Evolutionary conservation across 2,888 invertebrate genomes (phyloP), one percentile per base, ranked within the genome.

Genomic region (Drosophila mettleri): DNA sequence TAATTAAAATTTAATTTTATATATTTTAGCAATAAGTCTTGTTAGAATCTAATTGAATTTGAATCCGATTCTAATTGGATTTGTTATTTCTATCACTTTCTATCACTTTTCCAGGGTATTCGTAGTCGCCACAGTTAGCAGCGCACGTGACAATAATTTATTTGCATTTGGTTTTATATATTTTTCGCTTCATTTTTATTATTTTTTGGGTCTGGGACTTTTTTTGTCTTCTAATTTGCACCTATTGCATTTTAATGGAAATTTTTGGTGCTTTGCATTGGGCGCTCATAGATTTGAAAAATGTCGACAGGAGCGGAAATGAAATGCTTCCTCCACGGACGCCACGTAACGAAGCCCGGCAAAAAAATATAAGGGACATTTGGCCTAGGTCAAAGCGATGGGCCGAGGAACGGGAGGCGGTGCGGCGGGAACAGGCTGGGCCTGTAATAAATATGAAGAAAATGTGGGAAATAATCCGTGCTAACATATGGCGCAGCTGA

Each of bases 291-390:
- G 80, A 90, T 90, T 90, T 89, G 68, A 86, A 78, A 90, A 90
- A 86, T 79, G 86, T 74, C 80, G 90, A 91, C 90, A 91, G 87
- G 66, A 60, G 54, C 84, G 90, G 90, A 90, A 90, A 90, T 90
- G 90, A 90, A 88, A 85, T 66, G 84, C 86, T 78, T 88, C 89
- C 89, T 69, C 78, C 65, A 9, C 18, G 43, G 45, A 41, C 27
- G 43, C 53, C 38, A 48, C 48, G 45, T 36, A 58, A 20, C 34
- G 49, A 9, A 31, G 33, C 14, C 5, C 31, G 10, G 43, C 43
- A 9, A 0, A 3, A 6, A 22, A 41, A 49, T 51, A 49, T 51
- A 41, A 58, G 34, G 66, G 48, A 59, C 60, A 65, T 57, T 53
- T 48, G n/a, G 8, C 2, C n/a, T 16, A n/a, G 43, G 24, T 16